Evolutionary conservation across 53 echinoderm and acorn worm genomes (phyloP).

Genomic region (Echinometra lucunter): DNA sequence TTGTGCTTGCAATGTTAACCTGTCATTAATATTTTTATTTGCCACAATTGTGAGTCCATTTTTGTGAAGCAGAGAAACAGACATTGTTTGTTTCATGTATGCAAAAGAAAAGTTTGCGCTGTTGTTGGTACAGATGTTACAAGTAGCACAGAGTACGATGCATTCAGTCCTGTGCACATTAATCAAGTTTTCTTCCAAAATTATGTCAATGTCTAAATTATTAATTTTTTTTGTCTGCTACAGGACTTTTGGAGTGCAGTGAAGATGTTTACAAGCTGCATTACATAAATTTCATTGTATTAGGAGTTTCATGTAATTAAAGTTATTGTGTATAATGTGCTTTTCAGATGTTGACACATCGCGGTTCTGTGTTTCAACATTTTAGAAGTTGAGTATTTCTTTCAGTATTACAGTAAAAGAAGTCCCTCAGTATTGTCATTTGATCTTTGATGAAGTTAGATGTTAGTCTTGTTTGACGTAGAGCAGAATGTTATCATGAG

Average conservation of each 20-base stretch:
- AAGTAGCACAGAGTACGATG: neutral
- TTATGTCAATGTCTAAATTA: neutral
- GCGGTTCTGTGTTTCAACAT: neutral
- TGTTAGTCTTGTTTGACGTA: neutral
- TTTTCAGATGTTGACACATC: neutral
- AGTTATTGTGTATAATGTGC: neutral
- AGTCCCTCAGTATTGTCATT: constrained; percentile 30
- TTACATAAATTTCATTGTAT: neutral
- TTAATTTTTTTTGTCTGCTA: neutral
- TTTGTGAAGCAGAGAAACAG: neutral
- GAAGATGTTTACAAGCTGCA: neutral
- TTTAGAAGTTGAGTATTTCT: neutral
- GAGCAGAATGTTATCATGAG: neutral
- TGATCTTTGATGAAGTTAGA: neutral
- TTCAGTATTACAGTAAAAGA: constrained; percentile 32
- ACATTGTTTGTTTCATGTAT: neutral
- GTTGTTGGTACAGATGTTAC: neutral
- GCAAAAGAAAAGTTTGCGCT: neutral
- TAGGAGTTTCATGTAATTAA: neutral
- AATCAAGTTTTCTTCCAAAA: constrained; percentile 23
- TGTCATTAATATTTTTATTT: neutral
- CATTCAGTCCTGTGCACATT: neutral
- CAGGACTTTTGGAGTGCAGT: neutral
- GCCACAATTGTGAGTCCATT: neutral
- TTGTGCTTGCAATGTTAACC: neutral